Percentiles rank a stretch among this genome's conserved stretches.
Evolutionary conservation across 2,113 vertebrate genomes (phyloP).

Genomic region (Tapirus terrestris): DNA sequence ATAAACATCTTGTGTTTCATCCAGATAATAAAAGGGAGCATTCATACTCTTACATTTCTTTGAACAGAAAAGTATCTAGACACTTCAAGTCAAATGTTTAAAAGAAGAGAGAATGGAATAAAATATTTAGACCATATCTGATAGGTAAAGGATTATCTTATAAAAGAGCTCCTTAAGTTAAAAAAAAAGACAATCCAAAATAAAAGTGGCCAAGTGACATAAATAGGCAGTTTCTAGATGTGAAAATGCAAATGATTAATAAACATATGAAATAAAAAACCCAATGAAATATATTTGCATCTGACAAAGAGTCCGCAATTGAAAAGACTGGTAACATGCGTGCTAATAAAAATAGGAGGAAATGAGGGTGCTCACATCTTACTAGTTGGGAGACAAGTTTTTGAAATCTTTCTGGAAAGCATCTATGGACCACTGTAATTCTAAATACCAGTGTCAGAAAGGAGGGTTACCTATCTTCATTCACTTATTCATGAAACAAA

Average conservation of each 20-base stretch:
- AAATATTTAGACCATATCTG: not conserved
- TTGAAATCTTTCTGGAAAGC: not conserved
- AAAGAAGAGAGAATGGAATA: constrained; percentile 26
- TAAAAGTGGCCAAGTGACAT: not conserved
- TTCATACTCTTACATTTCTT: not conserved
- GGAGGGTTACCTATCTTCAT: not conserved
- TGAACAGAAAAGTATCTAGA: not conserved
- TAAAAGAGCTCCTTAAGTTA: not conserved
- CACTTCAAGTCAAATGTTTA: constrained; percentile 37
- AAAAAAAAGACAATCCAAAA: not conserved
- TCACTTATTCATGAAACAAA: not conserved
- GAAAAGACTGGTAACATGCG: not conserved
- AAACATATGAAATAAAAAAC: not conserved
- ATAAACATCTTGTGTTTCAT: constrained; percentile 31
- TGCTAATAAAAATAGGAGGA: not conserved
- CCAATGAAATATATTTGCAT: not conserved
- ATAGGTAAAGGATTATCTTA: constrained; percentile 5
- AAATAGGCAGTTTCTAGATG: not conserved
- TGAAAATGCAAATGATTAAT: not conserved
- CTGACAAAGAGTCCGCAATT: not conserved
- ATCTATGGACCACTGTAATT: not conserved
- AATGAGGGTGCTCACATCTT: not conserved
- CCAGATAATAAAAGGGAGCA: not conserved
- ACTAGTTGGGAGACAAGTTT: not conserved
- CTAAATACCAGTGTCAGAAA: constrained; percentile 10